Conservation (phyloP, 2,888 invertebrate genomes). For the Cataglyphis albicans region DNA sequence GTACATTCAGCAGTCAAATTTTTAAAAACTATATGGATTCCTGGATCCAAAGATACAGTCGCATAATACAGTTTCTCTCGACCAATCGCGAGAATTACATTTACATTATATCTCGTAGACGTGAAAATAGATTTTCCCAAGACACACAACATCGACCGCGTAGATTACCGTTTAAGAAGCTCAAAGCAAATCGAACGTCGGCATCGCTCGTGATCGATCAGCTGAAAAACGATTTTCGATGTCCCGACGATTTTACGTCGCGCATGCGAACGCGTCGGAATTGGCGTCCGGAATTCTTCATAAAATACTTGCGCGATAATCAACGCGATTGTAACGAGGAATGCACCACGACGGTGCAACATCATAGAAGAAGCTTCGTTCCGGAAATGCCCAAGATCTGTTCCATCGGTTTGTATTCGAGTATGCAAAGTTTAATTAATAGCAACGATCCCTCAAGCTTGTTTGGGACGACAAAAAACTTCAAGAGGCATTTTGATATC, state of each 20-base stretch:
- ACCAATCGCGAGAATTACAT: conserved; percentile 2
- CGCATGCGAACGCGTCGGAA: conserved; percentile 39
- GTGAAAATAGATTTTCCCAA: conserved; percentile 35
- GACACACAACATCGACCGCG: conserved; percentile 26
- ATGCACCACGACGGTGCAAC: not conserved
- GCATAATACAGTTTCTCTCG: not conserved
- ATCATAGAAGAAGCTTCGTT: conserved; percentile 4
- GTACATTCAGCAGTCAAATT: not conserved
- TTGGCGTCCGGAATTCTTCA: conserved; percentile 63
- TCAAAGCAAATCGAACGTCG: conserved; percentile 5
- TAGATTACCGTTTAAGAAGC: conserved; percentile 35
- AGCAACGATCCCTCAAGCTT: not conserved
- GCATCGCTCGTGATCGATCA: conserved; percentile 67
- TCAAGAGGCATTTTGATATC: not conserved
- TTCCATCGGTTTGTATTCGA: conserved; percentile 52
- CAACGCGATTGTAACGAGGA: not conserved
- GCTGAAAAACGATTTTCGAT: conserved; percentile 63
- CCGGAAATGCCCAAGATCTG: conserved; percentile 61
- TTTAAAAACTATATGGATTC: not conserved
- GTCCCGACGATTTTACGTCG: conserved; percentile 28
- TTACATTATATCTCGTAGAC: not conserved
- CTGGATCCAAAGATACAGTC: conserved; percentile 9
- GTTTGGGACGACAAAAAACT: not conserved
- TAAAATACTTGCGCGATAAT: conserved; percentile 39
- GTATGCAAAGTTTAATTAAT: not conserved